Evolutionary conservation across 2,888 invertebrate genomes (phyloP).

Genomic region (Fabriciana adippe): DNA sequence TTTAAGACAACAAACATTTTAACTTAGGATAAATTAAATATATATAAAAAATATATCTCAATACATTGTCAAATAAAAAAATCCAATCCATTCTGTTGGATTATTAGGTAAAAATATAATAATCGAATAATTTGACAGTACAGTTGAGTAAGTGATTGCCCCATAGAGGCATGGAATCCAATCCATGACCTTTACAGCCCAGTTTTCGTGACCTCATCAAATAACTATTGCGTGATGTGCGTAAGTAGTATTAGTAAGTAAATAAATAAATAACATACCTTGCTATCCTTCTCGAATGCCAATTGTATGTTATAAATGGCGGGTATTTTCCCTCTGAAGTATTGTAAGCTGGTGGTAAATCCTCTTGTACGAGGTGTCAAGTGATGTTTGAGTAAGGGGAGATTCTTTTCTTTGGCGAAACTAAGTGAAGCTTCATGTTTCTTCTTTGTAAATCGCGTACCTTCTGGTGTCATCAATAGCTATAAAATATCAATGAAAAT

Average conservation of each 20-base stretch:
- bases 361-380: slow-evolving; percentile 97
- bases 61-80: too few species aligned
- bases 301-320: slow-evolving; percentile 93
- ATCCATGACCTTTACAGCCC: not conserved
- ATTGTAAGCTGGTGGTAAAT: slow-evolving; percentile 92
- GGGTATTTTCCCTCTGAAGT: slow-evolving; percentile 90
- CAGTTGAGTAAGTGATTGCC: too few species aligned
- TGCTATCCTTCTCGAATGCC: slow-evolving; percentile 85
- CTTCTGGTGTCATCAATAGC: slow-evolving; percentile 95
- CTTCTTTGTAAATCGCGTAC: slow-evolving; percentile 93
- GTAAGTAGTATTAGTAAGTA: not conserved
- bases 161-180: too few species aligned
- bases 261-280: slow-evolving; percentile 58
- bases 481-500: slow-evolving; percentile 58
- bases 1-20: too few species aligned
- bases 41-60: not conserved
- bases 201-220: not conserved
- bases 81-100: too few species aligned
- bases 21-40: too few species aligned
- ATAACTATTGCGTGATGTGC: not conserved
- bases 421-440: slow-evolving; percentile 94
- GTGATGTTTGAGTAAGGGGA: slow-evolving; percentile 93
- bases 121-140: too few species aligned
- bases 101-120: too few species aligned
- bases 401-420: slow-evolving; percentile 92